Evolutionary conservation across 1,140 invertebrate species (phyloP).

Genomic region (Bombus ignitus): DNA sequence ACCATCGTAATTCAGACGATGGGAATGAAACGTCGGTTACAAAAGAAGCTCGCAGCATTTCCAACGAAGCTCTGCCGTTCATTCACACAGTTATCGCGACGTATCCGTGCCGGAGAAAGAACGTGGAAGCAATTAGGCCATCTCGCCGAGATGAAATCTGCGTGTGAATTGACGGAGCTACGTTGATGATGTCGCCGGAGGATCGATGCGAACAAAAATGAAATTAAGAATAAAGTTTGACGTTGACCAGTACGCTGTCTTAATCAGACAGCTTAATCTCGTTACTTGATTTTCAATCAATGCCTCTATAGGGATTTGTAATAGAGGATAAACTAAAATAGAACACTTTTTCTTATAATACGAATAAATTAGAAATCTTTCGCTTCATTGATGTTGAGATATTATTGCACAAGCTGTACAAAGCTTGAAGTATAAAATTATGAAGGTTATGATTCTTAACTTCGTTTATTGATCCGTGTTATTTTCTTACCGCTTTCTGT

Average conservation of each 20-base stretch:
- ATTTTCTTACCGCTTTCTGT: background rate
- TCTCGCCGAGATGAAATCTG: conserved; percentile 27
- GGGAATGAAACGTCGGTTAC: conserved; percentile 5
- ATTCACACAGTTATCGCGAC: conserved; percentile 23
- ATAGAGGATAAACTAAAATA: background rate
- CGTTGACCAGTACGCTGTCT: conserved; percentile 14
- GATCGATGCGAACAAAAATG: conserved; percentile 32
- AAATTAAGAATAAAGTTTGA: conserved; percentile 16
- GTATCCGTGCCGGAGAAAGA: conserved; percentile 24
- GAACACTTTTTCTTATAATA: background rate
- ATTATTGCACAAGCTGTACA: background rate
- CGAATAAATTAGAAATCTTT: background rate
- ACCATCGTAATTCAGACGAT: background rate
- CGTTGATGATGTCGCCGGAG: conserved; percentile 24
- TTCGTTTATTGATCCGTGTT: too few relatives aligned
- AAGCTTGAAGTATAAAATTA: background rate
- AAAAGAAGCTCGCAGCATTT: conserved; percentile 22
- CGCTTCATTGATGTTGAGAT: background rate
- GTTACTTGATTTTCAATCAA: background rate
- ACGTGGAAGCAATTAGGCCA: conserved; percentile 40
- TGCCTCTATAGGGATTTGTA: too few relatives aligned
- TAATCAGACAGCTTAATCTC: background rate
- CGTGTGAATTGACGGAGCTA: conserved; percentile 25
- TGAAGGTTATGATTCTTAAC: background rate
- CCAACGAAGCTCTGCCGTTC: conserved; percentile 1